Percentiles rank a stretch among this genome's conserved stretches.
These are phyloP conservation scores for Drosophila differens DNA, from an alignment of 2,888 invertebrate genomes.

Conservation along the genomic window DNA sequence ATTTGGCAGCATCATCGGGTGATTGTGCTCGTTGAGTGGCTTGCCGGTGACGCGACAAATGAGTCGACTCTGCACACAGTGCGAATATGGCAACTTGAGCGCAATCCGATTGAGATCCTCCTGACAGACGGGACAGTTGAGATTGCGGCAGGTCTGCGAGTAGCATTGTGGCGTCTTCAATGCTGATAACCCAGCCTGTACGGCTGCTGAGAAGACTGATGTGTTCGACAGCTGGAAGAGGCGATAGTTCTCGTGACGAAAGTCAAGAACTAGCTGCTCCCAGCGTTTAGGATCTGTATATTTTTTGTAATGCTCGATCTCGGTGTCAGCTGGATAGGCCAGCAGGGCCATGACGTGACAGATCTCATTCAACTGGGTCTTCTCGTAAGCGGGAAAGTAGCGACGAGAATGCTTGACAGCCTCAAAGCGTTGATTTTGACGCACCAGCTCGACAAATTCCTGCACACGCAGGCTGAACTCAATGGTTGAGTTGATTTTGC, in stretches of 20 bases:
- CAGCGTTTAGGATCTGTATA: conserved; percentile 90
- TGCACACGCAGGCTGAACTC: conserved; percentile 94
- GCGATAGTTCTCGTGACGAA: conserved; percentile 96
- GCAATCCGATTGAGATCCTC: conserved; percentile 95
- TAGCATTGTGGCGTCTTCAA: conserved; percentile 97
- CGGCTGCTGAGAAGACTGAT: conserved; percentile 95
- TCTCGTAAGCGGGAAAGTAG: conserved; percentile 94
- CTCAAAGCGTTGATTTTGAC: conserved; percentile 93
- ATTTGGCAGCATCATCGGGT: conserved; percentile 99
- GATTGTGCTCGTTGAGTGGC: conserved; percentile 98
- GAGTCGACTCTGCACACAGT: conserved; percentile 97
- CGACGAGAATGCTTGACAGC: conserved; percentile 98
- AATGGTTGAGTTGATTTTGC: conserved; percentile 97
- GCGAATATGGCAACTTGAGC: conserved; percentile 94
- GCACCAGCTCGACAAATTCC: conserved; percentile 98
- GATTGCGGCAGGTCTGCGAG: conserved; percentile 89
- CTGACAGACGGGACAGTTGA: conserved; percentile 97
- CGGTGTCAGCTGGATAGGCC: conserved; percentile 94
- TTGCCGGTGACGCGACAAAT: conserved; percentile 96
- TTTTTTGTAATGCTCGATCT: conserved; percentile 89
- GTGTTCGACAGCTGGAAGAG: conserved; percentile 96
- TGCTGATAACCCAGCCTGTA: conserved; percentile 94
- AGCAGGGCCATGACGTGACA: conserved; percentile 98
- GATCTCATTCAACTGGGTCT: conserved; percentile 93
- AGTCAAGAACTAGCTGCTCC: conserved; percentile 94